phyloP scores from a whole-genome alignment of 1,140 invertebrate species.

The Zaprionus lachaisei region DNA sequence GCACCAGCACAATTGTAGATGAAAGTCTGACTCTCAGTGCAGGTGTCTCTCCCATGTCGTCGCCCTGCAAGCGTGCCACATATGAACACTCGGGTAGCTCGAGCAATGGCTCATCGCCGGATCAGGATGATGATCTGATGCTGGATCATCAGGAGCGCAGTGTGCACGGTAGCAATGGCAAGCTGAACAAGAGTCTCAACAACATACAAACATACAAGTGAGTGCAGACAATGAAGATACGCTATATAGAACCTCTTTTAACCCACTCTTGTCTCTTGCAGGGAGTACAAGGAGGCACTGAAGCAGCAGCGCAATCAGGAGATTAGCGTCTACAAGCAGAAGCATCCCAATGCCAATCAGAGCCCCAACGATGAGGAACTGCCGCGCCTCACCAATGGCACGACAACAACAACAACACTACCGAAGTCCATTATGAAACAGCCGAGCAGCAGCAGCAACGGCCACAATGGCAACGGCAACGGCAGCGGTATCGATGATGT shows the following conservation, averaged over 20 bases:
- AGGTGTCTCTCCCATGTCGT: conserved; percentile 46
- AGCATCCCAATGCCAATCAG: conserved; percentile 72
- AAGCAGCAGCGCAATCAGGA: conserved; percentile 92
- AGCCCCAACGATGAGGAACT: conserved; percentile 72
- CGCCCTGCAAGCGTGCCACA: conserved; percentile 60
- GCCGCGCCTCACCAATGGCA: conserved; percentile 45
- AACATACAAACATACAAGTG: conserved; percentile 95
- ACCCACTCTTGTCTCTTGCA: conserved; percentile 77
- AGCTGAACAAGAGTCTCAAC: conserved; percentile 89
- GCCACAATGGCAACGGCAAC: conserved; percentile 45
- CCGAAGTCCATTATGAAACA: conserved; percentile 83
- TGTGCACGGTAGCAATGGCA: conserved; percentile 85
- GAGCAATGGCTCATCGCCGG: conserved; percentile 82
- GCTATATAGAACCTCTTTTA: too few relatives aligned
- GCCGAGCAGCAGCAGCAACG: conserved; percentile 59
- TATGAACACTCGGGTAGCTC: conserved; percentile 69
- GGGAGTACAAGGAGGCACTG: conserved; percentile 95
- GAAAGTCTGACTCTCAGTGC: conserved; percentile 71
- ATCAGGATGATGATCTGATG: conserved; percentile 83
- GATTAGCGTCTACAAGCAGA: conserved; percentile 87
- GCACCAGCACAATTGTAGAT: conserved; percentile 81
- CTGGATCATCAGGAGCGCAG: conserved; percentile 73
- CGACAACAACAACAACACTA: conserved; percentile 52
- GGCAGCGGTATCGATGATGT: conserved; percentile 67
- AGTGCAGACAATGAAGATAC: conserved; percentile 41